Evolutionary conservation across 2,888 invertebrate species (phyloP).

Genomic region (Euzetes globulus): DNA sequence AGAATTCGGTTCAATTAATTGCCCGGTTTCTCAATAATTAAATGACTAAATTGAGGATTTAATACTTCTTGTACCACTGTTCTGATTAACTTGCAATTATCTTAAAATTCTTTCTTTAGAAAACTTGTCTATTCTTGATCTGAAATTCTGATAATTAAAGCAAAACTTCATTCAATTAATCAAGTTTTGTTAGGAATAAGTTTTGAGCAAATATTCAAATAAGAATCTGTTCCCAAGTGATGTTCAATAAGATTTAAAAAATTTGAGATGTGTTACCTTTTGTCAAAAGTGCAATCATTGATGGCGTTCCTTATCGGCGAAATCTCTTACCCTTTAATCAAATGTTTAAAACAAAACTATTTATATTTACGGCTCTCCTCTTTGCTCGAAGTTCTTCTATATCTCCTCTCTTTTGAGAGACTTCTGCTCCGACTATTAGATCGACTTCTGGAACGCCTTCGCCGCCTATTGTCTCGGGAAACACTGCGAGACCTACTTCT

Average conservation of each 20-base stretch:
- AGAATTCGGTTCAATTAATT: too few relatives aligned
- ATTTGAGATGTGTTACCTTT: neutral
- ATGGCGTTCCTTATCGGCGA: slow-evolving; percentile 6
- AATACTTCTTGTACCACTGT: too few relatives aligned
- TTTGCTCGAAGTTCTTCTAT: neutral
- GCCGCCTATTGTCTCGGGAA: neutral
- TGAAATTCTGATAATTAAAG: too few relatives aligned
- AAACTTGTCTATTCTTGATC: too few relatives aligned
- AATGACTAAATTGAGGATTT: too few relatives aligned
- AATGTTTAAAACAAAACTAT: neutral
- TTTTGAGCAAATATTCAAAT: too few relatives aligned
- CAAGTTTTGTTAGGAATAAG: too few relatives aligned
- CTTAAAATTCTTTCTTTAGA: too few relatives aligned
- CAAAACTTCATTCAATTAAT: too few relatives aligned
- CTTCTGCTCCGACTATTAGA: neutral
- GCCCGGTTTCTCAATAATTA: too few relatives aligned
- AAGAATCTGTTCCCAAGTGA: too few relatives aligned
- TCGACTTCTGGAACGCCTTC: neutral
- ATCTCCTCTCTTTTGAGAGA: neutral
- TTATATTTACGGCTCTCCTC: slow-evolving; percentile 23
- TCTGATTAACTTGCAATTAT: too few relatives aligned
- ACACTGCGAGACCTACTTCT: slow-evolving; percentile 3
- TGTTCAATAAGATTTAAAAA: neutral
- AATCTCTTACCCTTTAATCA: slow-evolving; percentile 1
- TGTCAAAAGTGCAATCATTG: neutral